Base-by-base conservation (phyloP, 2,113 vertebrate species). In the Tupaia tana region DNA sequence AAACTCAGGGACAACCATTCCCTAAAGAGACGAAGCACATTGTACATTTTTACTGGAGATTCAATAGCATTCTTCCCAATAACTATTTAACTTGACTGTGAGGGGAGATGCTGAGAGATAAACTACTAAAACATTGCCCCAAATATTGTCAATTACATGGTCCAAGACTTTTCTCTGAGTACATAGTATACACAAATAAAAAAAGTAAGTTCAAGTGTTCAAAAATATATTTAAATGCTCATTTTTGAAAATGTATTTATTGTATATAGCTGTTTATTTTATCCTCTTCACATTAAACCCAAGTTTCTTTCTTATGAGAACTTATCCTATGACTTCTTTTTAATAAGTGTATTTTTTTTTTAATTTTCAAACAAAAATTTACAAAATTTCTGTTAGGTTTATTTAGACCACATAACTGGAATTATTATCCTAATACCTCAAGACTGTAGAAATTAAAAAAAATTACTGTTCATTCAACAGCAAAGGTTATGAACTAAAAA, bases 401-500 rank as follows among this genome's bases (percentile, higher is more conserved):
- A 92, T 61, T 75, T 95, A 73, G 73, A 78, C 15, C 4, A 92
- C 29, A 70, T 85, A 56, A 90, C 18, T 85, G 9, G 56, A 92
- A 82, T 80, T n/a, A 79, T 52, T 79, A n/a, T 82, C 61, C 58
- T 58, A 16, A 54, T 59, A 6, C 22, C n/a, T 20, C 29, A 86
- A 80, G 29, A 86, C n/a, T 91, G 71, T 9, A 90, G 89, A 93
- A 97, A 89, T 63, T 87, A 96, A 91, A 70, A 71, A 3, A 58
- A 1, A 58, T 43, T 84, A 24, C 59, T 71, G 15, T 84, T 94
- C 25, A 18, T 90, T 69, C 27, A 25, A 54, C 22, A 92, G 61
- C 66, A 67, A 80, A 96, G 31, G 75, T 75, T 93, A 86, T 78
- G 89, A 97, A 95, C 79, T 81, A 31, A 80, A 88, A 88, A 96